Conservation (phyloP, 2,888 invertebrate species). For the Lasioglossum vierecki region DNA sequence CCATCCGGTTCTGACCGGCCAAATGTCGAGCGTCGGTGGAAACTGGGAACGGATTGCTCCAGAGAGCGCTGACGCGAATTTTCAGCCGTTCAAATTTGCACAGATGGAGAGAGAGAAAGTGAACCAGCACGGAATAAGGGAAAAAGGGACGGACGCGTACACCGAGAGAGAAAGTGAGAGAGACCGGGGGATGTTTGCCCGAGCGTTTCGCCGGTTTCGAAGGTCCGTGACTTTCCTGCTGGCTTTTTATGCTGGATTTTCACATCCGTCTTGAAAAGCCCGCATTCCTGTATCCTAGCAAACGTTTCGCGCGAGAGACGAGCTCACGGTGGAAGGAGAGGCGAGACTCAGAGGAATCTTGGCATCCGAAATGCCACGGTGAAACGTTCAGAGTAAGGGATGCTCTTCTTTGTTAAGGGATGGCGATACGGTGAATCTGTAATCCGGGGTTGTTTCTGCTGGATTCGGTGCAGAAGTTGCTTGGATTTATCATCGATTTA, state of each 20-base stretch:
- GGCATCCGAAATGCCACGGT: not conserved
- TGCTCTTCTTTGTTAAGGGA: slow-evolving; percentile 10
- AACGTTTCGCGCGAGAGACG: not conserved
- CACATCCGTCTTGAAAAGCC: slow-evolving; percentile 54
- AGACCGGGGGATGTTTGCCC: slow-evolving; percentile 51
- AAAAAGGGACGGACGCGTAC: not conserved
- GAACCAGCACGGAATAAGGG: not conserved
- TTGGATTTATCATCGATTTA: not conserved
- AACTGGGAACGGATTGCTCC: slow-evolving; percentile 24
- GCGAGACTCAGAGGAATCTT: slow-evolving; percentile 22
- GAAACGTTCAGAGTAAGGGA: not conserved
- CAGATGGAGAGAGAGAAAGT: slow-evolving; percentile 49
- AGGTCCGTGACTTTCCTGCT: slow-evolving; percentile 66
- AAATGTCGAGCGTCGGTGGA: slow-evolving; percentile 30
- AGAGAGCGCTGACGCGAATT: slow-evolving; percentile 62
- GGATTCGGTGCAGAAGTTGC: too few species aligned
- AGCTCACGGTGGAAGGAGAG: not conserved
- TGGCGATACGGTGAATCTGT: slow-evolving; percentile 7
- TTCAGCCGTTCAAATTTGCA: slow-evolving; percentile 76
- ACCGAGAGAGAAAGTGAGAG: slow-evolving; percentile 15
- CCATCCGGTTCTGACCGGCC: slow-evolving; percentile 41
- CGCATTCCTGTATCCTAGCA: slow-evolving; percentile 13
- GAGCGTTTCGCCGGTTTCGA: slow-evolving; percentile 48
- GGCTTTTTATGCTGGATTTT: slow-evolving; percentile 57
- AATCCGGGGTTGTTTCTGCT: not conserved